Percentiles rank a stretch among this genome's conserved stretches.
Evolutionary conservation across 2,888 invertebrate genomes (phyloP).

Genomic region (Platynereis dumerilii): DNA sequence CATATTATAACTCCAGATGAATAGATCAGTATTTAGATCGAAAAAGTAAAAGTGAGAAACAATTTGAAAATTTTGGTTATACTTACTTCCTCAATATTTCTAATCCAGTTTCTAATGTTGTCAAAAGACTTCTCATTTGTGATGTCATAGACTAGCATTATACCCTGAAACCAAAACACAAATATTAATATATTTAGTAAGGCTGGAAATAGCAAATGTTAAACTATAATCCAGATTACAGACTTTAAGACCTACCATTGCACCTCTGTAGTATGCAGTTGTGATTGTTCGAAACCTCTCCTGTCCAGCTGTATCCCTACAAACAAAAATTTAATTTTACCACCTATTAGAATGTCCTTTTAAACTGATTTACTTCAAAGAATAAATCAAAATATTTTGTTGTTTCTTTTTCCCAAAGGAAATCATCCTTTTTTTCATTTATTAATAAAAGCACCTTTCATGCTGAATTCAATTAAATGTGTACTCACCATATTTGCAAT

Average conservation of each 20-base stretch:
- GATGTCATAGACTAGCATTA: conserved; percentile 99
- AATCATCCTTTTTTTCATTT: no score
- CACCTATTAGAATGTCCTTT: not conserved
- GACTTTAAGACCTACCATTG: conserved; percentile 72
- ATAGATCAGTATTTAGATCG: no score
- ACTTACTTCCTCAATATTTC: conserved; percentile 95
- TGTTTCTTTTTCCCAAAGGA: no score
- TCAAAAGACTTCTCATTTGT: conserved; percentile 99
- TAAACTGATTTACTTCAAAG: not conserved
- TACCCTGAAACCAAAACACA: conserved; percentile 70
- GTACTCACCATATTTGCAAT: conserved; percentile 89
- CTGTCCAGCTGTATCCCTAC: conserved; percentile 89
- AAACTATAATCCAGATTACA: not conserved
- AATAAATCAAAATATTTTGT: no score
- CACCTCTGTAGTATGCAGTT: conserved; percentile 96
- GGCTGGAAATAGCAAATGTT: no score
- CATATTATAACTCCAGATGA: no score
- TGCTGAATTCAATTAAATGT: no score
- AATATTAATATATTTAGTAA: no score
- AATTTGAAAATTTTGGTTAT: no score
- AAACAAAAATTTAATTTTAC: no score
- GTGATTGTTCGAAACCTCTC: conserved; percentile 98
- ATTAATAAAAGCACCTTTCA: no score
- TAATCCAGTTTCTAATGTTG: conserved; percentile 98
- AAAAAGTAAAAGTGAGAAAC: no score